Evolutionary conservation across 2,888 invertebrate genomes (phyloP).

Genomic region (Didymodactylos carnosus): DNA sequence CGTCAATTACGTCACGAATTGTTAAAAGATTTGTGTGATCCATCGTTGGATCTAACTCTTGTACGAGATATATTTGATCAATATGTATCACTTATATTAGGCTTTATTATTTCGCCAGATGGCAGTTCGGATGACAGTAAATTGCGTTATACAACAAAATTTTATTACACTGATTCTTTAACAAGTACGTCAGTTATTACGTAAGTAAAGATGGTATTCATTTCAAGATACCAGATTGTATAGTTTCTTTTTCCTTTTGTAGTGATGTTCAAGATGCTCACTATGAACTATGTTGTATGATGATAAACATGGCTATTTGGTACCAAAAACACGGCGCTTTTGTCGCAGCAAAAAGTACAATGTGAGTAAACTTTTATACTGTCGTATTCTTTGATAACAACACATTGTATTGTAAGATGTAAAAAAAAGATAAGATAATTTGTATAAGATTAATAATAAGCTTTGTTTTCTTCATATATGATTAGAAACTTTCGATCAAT

Average conservation of each 20-base stretch:
- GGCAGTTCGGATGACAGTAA: conserved; percentile 39
- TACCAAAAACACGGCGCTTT: conserved; percentile 47
- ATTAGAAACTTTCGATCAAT: too few relatives aligned
- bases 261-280: conserved; percentile 40
- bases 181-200: conserved; percentile 24
- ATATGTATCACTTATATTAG: conserved; percentile 41
- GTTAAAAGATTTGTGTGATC: not conserved
- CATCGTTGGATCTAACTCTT: conserved; percentile 28
- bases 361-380: too few relatives aligned
- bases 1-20: not conserved
- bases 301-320: conserved; percentile 44
- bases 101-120: conserved; percentile 39
- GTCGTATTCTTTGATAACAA: too few relatives aligned
- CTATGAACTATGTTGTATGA: conserved; percentile 43
- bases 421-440: too few relatives aligned
- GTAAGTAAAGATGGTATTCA: conserved; percentile 4
- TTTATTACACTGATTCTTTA: conserved; percentile 31
- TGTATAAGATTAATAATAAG: too few relatives aligned
- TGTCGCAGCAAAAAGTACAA: conserved; percentile 42
- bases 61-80: conserved; percentile 39
- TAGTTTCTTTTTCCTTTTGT: conserved; percentile 1
- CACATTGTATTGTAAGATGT: too few relatives aligned
- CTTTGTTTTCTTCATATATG: too few relatives aligned
- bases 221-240: too few relatives aligned
- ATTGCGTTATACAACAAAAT: conserved; percentile 36